A percentile compares a stretch with the other conserved stretches of the same genome.
phyloP scores from a whole-genome alignment of 1,140 invertebrate genomes.

The Trypoxylus dichotomus region DNA sequence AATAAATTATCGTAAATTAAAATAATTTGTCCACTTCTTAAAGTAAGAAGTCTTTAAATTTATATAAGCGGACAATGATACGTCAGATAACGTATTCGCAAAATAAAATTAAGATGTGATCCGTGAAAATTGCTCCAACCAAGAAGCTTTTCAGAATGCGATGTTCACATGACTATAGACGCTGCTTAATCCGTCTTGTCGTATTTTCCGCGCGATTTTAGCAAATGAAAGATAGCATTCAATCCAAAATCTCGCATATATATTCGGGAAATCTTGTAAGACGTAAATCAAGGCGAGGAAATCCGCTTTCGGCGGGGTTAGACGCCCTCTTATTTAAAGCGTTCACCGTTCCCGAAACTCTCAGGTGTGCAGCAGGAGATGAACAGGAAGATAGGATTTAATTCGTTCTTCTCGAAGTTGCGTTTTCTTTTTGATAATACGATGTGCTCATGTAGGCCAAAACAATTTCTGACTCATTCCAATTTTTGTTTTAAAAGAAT shows the following conservation, averaged over 20 bases:
- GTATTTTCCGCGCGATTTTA: neutral
- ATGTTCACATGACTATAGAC: neutral
- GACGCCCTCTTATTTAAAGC: neutral
- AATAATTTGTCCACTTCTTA: no score
- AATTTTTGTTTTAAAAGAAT: neutral
- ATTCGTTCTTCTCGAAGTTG: neutral
- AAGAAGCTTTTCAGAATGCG: neutral
- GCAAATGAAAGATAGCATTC: constrained; percentile 13
- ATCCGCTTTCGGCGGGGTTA: neutral
- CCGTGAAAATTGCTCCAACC: neutral
- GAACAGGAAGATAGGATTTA: neutral
- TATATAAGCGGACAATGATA: no score
- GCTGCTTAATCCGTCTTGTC: neutral
- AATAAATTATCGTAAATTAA: no score
- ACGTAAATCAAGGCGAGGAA: constrained; percentile 1
- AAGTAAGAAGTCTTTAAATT: no score
- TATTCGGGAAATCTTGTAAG: neutral
- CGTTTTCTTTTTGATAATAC: neutral
- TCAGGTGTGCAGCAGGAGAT: neutral
- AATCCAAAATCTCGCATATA: neutral
- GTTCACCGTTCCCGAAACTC: neutral
- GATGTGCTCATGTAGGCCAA: neutral
- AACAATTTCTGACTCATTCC: neutral
- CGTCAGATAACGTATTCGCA: no score
- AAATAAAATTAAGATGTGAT: neutral